Evolutionary conservation across 2,113 vertebrate species (phyloP).

Genomic region (Phoenicopterus ruber): DNA sequence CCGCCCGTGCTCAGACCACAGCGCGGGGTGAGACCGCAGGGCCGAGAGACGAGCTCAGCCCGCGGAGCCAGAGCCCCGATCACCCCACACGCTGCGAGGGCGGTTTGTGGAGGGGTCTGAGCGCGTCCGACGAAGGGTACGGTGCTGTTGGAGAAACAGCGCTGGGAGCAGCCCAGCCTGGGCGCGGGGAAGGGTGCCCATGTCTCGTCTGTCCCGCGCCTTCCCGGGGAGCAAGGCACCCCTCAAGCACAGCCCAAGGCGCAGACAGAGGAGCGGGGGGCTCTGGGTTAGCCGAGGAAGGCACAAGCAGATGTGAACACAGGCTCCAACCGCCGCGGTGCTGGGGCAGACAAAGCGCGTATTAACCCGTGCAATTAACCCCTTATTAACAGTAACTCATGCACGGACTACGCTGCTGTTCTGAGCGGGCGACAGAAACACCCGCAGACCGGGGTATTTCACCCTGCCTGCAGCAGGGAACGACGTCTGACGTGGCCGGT

Average conservation of each 20-base stretch:
- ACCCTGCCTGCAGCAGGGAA: neutral
- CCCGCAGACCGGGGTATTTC: accelerated
- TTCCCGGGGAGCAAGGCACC: neutral
- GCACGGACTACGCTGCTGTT: accelerated
- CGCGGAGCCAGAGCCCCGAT: neutral
- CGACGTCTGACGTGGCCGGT: accelerated
- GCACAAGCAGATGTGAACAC: neutral
- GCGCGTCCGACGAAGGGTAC: accelerated
- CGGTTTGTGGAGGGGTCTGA: neutral
- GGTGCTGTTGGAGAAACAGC: accelerated
- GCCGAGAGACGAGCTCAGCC: neutral
- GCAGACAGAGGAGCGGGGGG: neutral
- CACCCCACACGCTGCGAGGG: accelerated
- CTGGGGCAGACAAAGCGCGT: neutral
- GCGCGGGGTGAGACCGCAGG: neutral
- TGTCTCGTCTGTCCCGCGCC: neutral
- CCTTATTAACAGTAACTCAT: accelerated
- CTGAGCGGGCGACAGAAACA: neutral
- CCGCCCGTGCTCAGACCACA: neutral
- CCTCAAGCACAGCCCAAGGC: neutral
- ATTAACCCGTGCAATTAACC: too few species aligned
- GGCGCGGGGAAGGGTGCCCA: accelerated
- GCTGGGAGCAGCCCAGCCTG: neutral
- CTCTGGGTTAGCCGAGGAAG: neutral
- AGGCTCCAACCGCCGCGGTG: accelerated